Evolutionary conservation across 1,140 invertebrate genomes (phyloP), one percentile per base, ranked within the genome.

Genomic region (Pseudomyrmex cubaensis): DNA sequence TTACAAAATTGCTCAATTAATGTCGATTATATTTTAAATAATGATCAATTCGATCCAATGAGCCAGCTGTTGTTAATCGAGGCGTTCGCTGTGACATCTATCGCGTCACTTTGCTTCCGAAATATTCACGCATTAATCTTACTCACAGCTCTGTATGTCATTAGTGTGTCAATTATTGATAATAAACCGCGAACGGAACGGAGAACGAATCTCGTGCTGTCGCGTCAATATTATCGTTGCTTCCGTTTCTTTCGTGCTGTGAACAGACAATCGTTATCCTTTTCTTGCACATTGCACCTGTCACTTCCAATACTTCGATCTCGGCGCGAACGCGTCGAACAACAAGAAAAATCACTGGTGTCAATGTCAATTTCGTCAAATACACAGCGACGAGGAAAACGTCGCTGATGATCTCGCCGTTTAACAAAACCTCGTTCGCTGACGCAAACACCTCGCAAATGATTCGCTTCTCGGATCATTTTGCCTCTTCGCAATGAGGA

Each of bases 331-430:
- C 63, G 25, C 44, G 25, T 35, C 35, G 35, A 57, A 22, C 25
- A 48, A 46, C 8, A 15, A 22, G 10, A 69, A 59, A 78, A 69
- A 48, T 78, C 52, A 52, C 17, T n/a, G 54, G 20, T 7, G 4
- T 78, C 63, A 57, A 57, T 78, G 57, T 69, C 63, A 57, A 78
- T 78, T 69, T 78, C 20, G 5, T 20, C 52, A 69, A 46, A 77
- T 57, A 57, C 22, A 44, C 20, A 67, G 59, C 12, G 10, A 63
- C 15, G 59, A 63, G 12, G 25, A 17, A 75, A 63, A 12, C 10
- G 48, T 62, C 20, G 44, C n/a, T 35, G 35, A 35, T 35, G 35
- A 35, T 35, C 35, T 0, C 62, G 46, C 10, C 48, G 59, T 63
- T 63, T 22, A 8, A 52, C 35, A n/a, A 7, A 17, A 8, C 15